Percentiles rank a stretch among this genome's conserved stretches.
Evolutionary conservation across 1,140 invertebrate genomes (phyloP).

Genomic region (Drosophila prosaltans): DNA sequence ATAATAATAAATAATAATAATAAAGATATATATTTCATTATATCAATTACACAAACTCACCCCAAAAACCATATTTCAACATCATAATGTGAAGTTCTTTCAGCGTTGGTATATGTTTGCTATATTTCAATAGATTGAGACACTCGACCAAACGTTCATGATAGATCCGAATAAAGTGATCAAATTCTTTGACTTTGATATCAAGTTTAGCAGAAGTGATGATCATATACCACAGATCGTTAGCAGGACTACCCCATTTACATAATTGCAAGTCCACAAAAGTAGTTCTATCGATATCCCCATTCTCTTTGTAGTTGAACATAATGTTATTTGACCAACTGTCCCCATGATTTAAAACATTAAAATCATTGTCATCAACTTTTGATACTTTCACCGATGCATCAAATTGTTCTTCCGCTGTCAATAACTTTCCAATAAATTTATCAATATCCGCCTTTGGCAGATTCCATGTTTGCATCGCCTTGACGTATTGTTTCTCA

Average conservation of each 20-base stretch:
- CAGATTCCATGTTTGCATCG: constrained; percentile 34
- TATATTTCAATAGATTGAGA: constrained; percentile 56
- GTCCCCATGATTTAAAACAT: constrained; percentile 87
- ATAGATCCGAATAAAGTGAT: constrained; percentile 60
- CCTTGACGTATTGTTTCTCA: constrained; percentile 3
- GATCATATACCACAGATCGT: constrained; percentile 64
- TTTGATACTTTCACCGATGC: constrained; percentile 7
- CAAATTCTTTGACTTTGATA: constrained; percentile 59
- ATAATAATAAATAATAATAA: neutral
- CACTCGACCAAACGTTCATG: constrained; percentile 57
- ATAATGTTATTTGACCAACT: constrained; percentile 78
- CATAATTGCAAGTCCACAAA: constrained; percentile 63
- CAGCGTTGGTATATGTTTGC: constrained; percentile 49
- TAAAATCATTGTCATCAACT: constrained; percentile 83
- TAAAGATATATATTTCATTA: neutral
- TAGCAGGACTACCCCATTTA: constrained; percentile 58
- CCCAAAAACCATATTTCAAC: constrained; percentile 58
- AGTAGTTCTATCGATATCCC: constrained; percentile 60
- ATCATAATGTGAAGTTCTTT: constrained; percentile 50
- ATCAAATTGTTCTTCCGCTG: constrained; percentile 16
- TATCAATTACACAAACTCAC: constrained; percentile 24
- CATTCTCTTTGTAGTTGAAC: constrained; percentile 67
- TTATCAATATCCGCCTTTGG: constrained; percentile 39
- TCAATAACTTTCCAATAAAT: constrained; percentile 29
- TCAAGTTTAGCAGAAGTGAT: constrained; percentile 48